Evolutionary conservation across 1,140 invertebrate species (phyloP).

Genomic region (Idris sp.): DNA sequence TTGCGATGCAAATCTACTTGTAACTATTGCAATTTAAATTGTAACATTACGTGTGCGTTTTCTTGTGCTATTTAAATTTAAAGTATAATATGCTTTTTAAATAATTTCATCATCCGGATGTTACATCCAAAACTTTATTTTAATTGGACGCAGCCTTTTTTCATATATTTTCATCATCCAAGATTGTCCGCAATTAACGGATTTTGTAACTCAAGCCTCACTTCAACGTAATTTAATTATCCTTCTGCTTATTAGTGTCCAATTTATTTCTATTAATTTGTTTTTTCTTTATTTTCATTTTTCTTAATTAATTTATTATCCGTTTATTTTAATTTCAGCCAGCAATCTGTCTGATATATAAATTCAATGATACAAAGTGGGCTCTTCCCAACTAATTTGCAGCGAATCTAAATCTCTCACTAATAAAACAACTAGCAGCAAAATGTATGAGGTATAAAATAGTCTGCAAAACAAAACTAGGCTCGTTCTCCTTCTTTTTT

Average conservation of each 20-base stretch:
- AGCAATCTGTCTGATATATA: too few relatives aligned
- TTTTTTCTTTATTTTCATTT: too few relatives aligned
- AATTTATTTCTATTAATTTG: too few relatives aligned
- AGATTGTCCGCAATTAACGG: too few relatives aligned
- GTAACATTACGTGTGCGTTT: slow-evolving; percentile 37
- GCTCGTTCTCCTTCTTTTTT: neutral
- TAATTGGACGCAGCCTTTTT: slow-evolving; percentile 9
- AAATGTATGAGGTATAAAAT: neutral
- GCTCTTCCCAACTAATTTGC: slow-evolving; percentile 4
- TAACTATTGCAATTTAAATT: slow-evolving; percentile 50
- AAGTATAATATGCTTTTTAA: slow-evolving; percentile 29
- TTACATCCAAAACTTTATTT: too few relatives aligned
- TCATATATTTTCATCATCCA: too few relatives aligned
- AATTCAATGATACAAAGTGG: too few relatives aligned
- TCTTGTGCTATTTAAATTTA: slow-evolving; percentile 53
- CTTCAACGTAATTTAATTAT: too few relatives aligned
- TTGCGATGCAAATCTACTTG: slow-evolving; percentile 57
- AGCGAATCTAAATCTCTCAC: slow-evolving; percentile 10
- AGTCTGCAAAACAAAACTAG: slow-evolving; percentile 21
- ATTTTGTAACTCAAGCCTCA: too few relatives aligned
- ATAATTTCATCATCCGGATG: slow-evolving; percentile 43
- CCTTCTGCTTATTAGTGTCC: too few relatives aligned
- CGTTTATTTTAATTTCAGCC: too few relatives aligned
- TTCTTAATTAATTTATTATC: too few relatives aligned
- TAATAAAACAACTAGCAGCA: slow-evolving; percentile 1